phyloP scores from a whole-genome alignment of 2,113 vertebrate species.

The Neodontobutis hainanensis region DNA sequence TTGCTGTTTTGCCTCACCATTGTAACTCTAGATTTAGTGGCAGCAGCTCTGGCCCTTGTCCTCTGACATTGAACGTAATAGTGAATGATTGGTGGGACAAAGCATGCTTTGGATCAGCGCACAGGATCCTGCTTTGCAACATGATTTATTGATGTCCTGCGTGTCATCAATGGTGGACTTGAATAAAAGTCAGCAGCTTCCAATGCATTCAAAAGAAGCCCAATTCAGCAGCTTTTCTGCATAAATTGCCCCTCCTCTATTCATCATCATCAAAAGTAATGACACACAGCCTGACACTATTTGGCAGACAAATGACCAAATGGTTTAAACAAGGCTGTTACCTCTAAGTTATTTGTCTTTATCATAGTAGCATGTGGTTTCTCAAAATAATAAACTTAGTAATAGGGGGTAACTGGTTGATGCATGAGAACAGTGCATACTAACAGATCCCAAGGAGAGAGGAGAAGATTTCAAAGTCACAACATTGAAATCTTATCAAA shows the following conservation, averaged over 20 bases:
- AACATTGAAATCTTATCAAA: conserved; percentile 1
- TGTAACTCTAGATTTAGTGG: conserved; percentile 36
- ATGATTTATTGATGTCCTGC: conserved; percentile 74
- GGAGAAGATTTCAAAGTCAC: conserved; percentile 12
- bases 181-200: conserved; percentile 59
- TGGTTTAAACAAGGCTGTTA: conserved; percentile 47
- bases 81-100: conserved; percentile 62
- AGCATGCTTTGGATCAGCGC: conserved; percentile 61
- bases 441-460: not conserved
- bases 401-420: conserved; percentile 33
- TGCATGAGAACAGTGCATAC: conserved; percentile 35
- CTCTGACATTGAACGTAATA: conserved; percentile 56
- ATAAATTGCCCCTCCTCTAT: conserved; percentile 54
- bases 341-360: conserved; percentile 26
- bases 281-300: conserved; percentile 42
- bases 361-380: conserved; percentile 30
- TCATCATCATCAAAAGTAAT: conserved; percentile 19
- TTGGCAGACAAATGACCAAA: conserved; percentile 49
- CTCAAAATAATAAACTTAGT: conserved; percentile 33
- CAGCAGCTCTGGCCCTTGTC: conserved; percentile 27
- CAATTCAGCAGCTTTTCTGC: conserved; percentile 67
- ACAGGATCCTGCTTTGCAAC: conserved; percentile 57
- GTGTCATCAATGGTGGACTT: conserved; percentile 62
- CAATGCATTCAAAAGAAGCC: conserved; percentile 54
- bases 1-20: conserved; percentile 19